Base-by-base conservation (phyloP, 2,888 invertebrate genomes). In the Pammene aurita region DNA sequence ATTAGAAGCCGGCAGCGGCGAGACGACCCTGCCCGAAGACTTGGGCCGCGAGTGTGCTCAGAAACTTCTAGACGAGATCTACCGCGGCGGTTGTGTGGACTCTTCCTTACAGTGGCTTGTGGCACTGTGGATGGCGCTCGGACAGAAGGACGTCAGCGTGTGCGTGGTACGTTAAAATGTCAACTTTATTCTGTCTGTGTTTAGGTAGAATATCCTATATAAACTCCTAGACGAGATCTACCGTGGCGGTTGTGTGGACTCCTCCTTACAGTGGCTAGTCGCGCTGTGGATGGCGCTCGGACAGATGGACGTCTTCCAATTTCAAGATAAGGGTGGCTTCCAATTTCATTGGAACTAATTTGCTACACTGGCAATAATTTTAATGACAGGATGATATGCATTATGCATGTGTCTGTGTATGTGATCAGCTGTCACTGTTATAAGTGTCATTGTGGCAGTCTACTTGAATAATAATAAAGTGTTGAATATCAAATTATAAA, bases 231-330 rank as follows among this genome's bases (percentile, higher is more conserved):
- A 98, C 81, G 98, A 99, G 93, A 96, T 99, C 66, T 96, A 96
- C 83, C 93, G 97, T 56, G 98, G 98, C 35, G 99, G 99, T 0
- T 96, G 97, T 80, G 95, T 97, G 0, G 98, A 99, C 87, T 96
- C 98, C 0, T 89, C 95, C 55, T 97, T 96, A 83, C 99, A 99
- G 90, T 95, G 96, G 90, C 87, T 98, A 67, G 94, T 96, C 0
- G 94, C 96, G 11, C 93, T 98, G n/a, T 97, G 96, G 87, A 99
- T 99, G 98, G 96, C 98, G 0, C 93, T 99, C 5, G 97, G 98
- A 0, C 97, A 96, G 83, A 97, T 97, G 84, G 98, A 99, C 87
- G 97, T 99, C 38, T n/a, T n/a, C n/a, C n/a, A n/a, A n/a, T n/a
- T n/a, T n/a, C n/a, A n/a, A n/a, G n/a, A n/a, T n/a, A n/a, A n/a